These are phyloP conservation scores for Plectrocnemia conspersa DNA, from an alignment of 1,140 invertebrate species.

Conservation along the genomic window DNA sequence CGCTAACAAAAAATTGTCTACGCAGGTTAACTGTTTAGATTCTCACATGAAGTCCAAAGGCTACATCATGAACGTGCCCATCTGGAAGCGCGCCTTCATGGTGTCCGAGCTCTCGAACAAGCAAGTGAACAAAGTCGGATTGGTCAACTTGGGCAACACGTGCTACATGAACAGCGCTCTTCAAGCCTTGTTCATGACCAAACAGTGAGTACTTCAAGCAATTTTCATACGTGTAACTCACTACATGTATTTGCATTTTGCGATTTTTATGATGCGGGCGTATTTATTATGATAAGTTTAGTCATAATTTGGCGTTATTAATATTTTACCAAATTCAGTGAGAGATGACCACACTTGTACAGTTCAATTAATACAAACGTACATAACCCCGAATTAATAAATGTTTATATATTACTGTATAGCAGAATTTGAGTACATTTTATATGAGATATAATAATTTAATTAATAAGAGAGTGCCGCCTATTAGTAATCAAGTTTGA, in stretches of 20 bases:
- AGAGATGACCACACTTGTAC: too few relatives aligned
- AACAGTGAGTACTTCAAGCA: slow-evolving; percentile 63
- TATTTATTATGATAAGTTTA: too few relatives aligned
- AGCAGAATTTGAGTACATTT: neutral
- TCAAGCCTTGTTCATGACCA: slow-evolving; percentile 76
- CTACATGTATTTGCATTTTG: too few relatives aligned
- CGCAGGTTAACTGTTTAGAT: slow-evolving; percentile 22
- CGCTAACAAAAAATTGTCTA: neutral
- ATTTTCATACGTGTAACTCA: too few relatives aligned
- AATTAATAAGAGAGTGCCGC: too few relatives aligned
- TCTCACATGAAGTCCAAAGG: slow-evolving; percentile 24
- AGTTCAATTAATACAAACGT: too few relatives aligned
- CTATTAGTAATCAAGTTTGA: neutral
- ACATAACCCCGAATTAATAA: neutral
- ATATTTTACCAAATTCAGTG: too few relatives aligned
- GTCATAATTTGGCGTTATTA: too few relatives aligned
- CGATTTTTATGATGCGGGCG: too few relatives aligned
- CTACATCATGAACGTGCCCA: slow-evolving; percentile 2
- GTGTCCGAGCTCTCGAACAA: neutral
- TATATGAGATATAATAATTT: neutral
- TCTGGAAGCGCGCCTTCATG: slow-evolving; percentile 13
- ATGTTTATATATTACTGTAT: neutral
- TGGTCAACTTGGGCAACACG: slow-evolving; percentile 80
- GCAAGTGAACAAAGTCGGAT: slow-evolving; percentile 58
- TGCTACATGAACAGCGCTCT: slow-evolving; percentile 85